Evolutionary conservation across 2,113 vertebrate species (phyloP), one percentile per base, ranked within the genome.

Genomic region (Aegithalos caudatus): DNA sequence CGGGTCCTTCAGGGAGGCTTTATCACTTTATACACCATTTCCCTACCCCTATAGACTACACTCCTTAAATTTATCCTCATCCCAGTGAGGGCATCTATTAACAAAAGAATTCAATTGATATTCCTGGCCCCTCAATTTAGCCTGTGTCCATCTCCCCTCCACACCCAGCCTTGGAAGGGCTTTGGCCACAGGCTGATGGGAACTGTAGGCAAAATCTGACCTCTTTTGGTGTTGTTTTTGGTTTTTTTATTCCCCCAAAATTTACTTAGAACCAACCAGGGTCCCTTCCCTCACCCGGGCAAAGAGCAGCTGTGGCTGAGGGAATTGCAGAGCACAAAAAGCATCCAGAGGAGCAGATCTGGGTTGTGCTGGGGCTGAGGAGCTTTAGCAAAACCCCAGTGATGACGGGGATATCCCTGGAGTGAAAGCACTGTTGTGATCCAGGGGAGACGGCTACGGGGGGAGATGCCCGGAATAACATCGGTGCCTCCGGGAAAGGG

Each of bases 241-340:
- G 4, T 22, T 47, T 45, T 31, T 28, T 48, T 35, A n/a, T 3
- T 0, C 0, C 4, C 12, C 7, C 3, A 5, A 29, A 53, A 42
- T 42, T 21, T 40, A 18, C 38, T 27, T n/a, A 35, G 42, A 7
- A 17, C 3, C 14, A 37, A 13, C 3, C 47, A 50, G 33, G n/a
- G 12, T 51, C 31, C 5, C 12, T 54, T 62, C 38, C n/a, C 29
- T 25, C 70, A 20, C 44, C 35, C 0, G 0, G 8, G 14, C 37
- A 53, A 24, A 61, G 37, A 65, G 45, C 38, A 12, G 42, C 37
- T 9, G 24, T 6, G 17, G 17, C 50, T 12, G 45, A n/a, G 65
- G 73, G 64, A 64, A 54, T n/a, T 4, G 4, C 1, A 0, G 44
- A 22, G 21, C 0, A 0, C 7, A 19, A 47, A 44, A 77, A 83